Conservation (phyloP, 2,113 vertebrate genomes). For the Gobiocypris rarus region DNA sequence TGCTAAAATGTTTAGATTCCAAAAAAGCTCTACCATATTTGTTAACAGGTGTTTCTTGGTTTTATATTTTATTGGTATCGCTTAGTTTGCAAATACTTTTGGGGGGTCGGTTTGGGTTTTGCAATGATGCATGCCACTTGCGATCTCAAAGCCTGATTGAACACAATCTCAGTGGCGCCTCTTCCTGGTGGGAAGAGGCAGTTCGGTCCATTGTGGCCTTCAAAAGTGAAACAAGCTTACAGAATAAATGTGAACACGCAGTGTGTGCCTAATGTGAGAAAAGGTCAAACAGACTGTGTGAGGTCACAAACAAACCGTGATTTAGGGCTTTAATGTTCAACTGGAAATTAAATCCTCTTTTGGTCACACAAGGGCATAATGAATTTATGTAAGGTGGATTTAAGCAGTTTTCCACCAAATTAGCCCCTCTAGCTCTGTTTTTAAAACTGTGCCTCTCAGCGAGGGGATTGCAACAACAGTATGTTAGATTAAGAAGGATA, state of each 20-base stretch:
- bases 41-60: neutral
- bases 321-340: constrained; percentile 46
- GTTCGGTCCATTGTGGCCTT: neutral
- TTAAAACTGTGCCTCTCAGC: neutral
- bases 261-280: constrained; percentile 33
- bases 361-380: neutral
- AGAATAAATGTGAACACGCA: neutral
- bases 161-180: neutral
- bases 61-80: neutral
- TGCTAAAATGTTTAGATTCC: neutral
- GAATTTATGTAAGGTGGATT: constrained; percentile 39
- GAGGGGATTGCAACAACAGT: neutral
- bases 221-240: constrained; percentile 12
- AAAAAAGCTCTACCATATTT: neutral
- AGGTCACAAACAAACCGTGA: constrained; percentile 31
- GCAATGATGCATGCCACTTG: neutral
- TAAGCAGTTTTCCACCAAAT: neutral
- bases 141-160: neutral
- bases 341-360: constrained; percentile 39
- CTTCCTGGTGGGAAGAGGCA: neutral
- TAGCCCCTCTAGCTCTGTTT: constrained; percentile 1
- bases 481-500: neutral
- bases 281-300: constrained; percentile 2
- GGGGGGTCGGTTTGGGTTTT: neutral
- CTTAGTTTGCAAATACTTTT: neutral